Evolutionary conservation across 2,113 vertebrate species (phyloP).

Genomic region (Coturnix japonica): DNA sequence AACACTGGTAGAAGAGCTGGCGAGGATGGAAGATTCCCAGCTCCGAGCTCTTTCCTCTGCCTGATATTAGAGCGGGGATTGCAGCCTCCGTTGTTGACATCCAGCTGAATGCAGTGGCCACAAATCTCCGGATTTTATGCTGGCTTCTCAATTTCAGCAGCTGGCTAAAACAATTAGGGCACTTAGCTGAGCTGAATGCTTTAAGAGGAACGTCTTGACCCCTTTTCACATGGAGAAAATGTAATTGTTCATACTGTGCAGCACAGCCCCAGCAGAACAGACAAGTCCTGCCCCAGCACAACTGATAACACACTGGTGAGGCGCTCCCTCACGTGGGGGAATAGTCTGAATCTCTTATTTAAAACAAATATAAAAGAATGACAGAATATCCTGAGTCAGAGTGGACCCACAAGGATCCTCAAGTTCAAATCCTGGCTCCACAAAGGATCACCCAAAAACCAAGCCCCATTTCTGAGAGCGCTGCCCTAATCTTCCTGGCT

Average conservation of each 20-base stretch:
- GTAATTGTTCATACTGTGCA: neutral
- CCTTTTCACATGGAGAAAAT: neutral
- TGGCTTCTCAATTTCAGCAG: neutral
- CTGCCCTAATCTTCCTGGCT: neutral
- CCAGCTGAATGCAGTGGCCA: neutral
- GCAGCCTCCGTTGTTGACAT: neutral
- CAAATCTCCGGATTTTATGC: neutral
- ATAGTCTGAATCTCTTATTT: neutral
- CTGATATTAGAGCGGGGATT: accelerated
- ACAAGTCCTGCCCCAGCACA: neutral
- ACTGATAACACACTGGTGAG: accelerated
- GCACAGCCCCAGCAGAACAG: neutral
- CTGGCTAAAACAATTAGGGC: neutral
- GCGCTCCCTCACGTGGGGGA: neutral
- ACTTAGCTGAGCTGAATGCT: neutral
- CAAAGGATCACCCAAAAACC: neutral
- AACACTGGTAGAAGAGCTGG: neutral
- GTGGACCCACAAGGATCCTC: neutral
- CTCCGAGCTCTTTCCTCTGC: neutral
- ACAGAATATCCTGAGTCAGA: neutral
- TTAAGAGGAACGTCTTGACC: neutral
- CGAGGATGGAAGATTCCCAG: neutral
- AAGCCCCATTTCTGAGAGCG: neutral
- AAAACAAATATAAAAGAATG: neutral
- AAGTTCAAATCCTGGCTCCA: neutral